Base-by-base conservation (phyloP, 2,797 vertebrate species). In the Megaceryle alcyon region DNA sequence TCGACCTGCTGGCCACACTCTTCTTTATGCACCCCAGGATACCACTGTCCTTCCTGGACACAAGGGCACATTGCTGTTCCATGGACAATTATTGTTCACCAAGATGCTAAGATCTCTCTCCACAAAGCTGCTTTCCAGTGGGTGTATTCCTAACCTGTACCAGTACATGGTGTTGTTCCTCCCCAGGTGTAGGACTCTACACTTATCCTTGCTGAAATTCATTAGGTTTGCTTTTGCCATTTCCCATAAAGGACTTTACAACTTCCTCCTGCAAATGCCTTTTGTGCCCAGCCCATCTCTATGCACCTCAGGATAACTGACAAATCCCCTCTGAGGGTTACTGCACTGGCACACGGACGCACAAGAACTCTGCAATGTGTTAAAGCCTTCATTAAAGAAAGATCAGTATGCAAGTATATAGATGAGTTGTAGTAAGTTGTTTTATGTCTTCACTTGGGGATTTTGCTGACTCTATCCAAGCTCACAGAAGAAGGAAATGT, bases 271-370 rank as follows among this genome's bases (percentile, higher is more conserved):
- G 8, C 7, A 90, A 94, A 61, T 4, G 2, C 0, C 6, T 78
- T 72, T 61, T 77, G 13, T 64, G n/a, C 72, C 12, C 46, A 64
- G 10, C 7, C 19, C 15, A 14, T 39, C 26, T 56, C 26, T 25
- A 1, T 4, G 7, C 15, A 35, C 10, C 22, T 88, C 5, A 2
- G 19, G n/a, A 41, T 4, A 60, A 53, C 14, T 51, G 37, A 20
- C 19, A 75, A 83, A 53, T 60, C 49, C 15, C 13, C 10, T 65
- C 49, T 37, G 33, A 65, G 41, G 15, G 5, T n/a, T 64, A 39
- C 9, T 70, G 5, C 53, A 25, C 69, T 81, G 80, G 9, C 33
- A 56, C 3, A 35, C 0, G 1, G 10, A 31, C 1, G 4, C 28
- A 14, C 6, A 61, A 17, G 37, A 37, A 53, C 33, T 78, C 65